These are phyloP conservation scores for Scalopus aquaticus DNA, from an alignment of 2,113 vertebrate species.

Conservation along the genomic window DNA sequence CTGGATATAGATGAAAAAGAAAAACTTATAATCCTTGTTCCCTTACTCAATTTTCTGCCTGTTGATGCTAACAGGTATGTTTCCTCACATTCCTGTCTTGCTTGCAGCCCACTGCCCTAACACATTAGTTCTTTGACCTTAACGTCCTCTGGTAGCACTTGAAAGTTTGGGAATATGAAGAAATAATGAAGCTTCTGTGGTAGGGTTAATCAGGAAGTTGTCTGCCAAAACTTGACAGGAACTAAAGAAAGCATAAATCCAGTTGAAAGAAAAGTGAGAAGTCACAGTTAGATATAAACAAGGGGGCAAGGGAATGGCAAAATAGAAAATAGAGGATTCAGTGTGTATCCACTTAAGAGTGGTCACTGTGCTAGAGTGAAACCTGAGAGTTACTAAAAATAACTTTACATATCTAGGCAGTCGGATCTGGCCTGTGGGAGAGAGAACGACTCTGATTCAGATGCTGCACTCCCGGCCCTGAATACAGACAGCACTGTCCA, in stretches of 20 bases:
- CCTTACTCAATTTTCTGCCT: constrained; percentile 13
- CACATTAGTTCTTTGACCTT: constrained; percentile 16
- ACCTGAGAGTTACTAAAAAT: constrained; percentile 89
- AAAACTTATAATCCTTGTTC: not conserved
- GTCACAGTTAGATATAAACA: not conserved
- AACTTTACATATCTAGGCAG: constrained; percentile 77
- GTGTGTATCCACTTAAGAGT: constrained; percentile 74
- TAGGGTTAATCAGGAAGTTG: not conserved
- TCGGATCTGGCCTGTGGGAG: constrained; percentile 79
- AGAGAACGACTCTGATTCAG: constrained; percentile 68
- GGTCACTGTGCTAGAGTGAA: constrained; percentile 83
- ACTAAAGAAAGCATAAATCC: constrained; percentile 18
- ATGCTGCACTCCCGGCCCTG: constrained; percentile 68
- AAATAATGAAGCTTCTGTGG: not conserved
- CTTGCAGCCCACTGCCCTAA: not conserved
- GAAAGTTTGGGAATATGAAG: constrained; percentile 36
- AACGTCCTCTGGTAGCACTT: constrained; percentile 1
- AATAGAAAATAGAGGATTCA: constrained; percentile 40
- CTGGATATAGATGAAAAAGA: not conserved
- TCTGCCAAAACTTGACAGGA: not conserved
- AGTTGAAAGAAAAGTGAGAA: constrained; percentile 55
- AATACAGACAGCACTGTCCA: constrained; percentile 53
- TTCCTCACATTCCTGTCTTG: not conserved
- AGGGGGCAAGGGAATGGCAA: not conserved
- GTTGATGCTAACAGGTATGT: not conserved